These are phyloP conservation scores for Eleginops maclovinus DNA, from an alignment of 2,113 vertebrate genomes.

Conservation along the genomic window DNA sequence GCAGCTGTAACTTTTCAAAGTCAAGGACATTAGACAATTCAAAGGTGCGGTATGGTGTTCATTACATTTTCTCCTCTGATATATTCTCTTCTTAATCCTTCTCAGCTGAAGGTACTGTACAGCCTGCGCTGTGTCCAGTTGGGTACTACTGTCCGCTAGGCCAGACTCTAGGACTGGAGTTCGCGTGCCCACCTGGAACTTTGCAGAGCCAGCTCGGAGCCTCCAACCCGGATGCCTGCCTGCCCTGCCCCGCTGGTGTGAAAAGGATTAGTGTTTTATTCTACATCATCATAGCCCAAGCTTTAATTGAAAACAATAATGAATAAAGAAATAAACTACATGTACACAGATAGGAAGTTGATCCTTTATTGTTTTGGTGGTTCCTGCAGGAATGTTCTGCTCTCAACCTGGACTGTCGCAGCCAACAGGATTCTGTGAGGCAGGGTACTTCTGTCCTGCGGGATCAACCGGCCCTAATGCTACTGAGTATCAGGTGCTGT, in stretches of 20 bases:
- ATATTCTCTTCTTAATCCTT: not conserved
- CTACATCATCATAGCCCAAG: not conserved
- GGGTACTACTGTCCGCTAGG: conserved; percentile 89
- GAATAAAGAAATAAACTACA: no score
- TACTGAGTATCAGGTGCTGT: conserved; percentile 83
- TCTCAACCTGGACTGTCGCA: conserved; percentile 83
- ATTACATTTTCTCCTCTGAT: not conserved
- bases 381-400: conserved; percentile 89
- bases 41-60: not conserved
- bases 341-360: not conserved
- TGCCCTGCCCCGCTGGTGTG: conserved; percentile 89
- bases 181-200: conserved; percentile 88
- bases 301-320: not conserved
- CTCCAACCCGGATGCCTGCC: conserved; percentile 80
- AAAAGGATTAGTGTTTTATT: not conserved
- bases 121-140: conserved; percentile 79
- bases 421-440: conserved; percentile 88
- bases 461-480: conserved; percentile 87
- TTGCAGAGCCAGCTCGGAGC: conserved; percentile 83
- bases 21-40: not conserved
- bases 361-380: not conserved
- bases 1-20: conserved; percentile 7
- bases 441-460: conserved; percentile 86
- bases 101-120: conserved; percentile 75
- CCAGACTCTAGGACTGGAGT: conserved; percentile 78